phyloP scores from a whole-genome alignment of 2,113 vertebrate genomes.

The Rhinogobius similis region DNA sequence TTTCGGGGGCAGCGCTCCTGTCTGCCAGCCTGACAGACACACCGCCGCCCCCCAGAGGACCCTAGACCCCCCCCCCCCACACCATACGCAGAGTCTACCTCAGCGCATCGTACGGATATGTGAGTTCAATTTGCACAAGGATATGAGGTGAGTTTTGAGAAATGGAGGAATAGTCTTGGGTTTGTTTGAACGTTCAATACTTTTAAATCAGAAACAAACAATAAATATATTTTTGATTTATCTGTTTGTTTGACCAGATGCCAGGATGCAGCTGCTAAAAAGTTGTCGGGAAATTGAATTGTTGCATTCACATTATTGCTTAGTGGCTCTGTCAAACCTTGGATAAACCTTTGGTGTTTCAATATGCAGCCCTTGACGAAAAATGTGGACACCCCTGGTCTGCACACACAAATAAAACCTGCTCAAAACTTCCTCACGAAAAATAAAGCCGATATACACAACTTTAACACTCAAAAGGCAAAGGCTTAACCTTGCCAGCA shows the following conservation, averaged over 20 bases:
- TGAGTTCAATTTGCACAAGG: not conserved
- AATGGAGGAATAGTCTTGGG: not conserved
- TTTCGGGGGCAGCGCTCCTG: conserved; percentile 71
- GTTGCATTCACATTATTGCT: not conserved
- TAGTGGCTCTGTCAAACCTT: too few species aligned
- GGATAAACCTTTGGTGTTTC: too few species aligned
- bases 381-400: too few species aligned
- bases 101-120: not conserved
- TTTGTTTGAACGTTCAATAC: not conserved
- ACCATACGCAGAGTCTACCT: not conserved
- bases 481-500: too few species aligned
- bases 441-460: too few species aligned
- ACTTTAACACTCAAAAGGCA: too few species aligned
- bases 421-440: too few species aligned
- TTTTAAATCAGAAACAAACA: not conserved
- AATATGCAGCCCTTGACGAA: too few species aligned
- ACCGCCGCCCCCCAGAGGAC: conserved; percentile 43
- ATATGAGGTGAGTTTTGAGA: not conserved
- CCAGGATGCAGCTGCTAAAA: not conserved
- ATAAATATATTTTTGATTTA: not conserved
- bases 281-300: not conserved
- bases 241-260: not conserved
- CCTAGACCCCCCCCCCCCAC: conserved; percentile 9
- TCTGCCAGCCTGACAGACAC: conserved; percentile 68
- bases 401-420: too few species aligned